Conservation (phyloP, 2,113 vertebrate genomes). For the Chloropsis hardwickii region DNA sequence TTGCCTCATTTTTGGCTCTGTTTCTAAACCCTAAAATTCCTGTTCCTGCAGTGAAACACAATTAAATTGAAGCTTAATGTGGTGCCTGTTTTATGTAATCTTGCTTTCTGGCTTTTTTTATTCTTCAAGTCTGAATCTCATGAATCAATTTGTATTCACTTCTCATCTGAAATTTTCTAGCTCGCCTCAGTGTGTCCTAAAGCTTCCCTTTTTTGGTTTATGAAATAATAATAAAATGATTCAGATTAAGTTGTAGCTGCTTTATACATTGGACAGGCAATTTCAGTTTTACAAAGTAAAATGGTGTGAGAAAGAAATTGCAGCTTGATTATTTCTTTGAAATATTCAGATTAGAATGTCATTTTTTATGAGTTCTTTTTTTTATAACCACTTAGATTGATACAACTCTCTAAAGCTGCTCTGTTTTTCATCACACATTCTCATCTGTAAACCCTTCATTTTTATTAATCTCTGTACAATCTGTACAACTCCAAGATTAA, state of each 20-base stretch:
- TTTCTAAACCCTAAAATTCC: constrained; percentile 66
- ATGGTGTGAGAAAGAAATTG: constrained; percentile 61
- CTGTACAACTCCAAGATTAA: constrained; percentile 70
- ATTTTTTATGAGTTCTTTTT: constrained; percentile 40
- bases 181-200: constrained; percentile 10
- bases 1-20: constrained; percentile 63
- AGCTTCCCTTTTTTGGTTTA: constrained; percentile 55
- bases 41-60: constrained; percentile 61
- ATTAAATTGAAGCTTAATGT: constrained; percentile 60
- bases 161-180: constrained; percentile 60
- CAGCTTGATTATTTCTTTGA: constrained; percentile 43
- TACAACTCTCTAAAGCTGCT: constrained; percentile 70
- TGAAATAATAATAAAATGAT: constrained; percentile 54
- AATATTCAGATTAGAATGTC: constrained; percentile 69
- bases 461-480: constrained; percentile 75
- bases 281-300: constrained; percentile 44
- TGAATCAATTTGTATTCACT: constrained; percentile 47
- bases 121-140: constrained; percentile 57
- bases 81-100: constrained; percentile 68
- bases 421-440: constrained; percentile 73
- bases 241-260: constrained; percentile 50
- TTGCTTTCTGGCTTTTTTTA: constrained; percentile 45
- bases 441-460: constrained; percentile 76
- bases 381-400: constrained; percentile 68
- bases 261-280: constrained; percentile 30